These are phyloP conservation scores for Eristalinus aeneus DNA, from an alignment of 2,888 invertebrate species.

Conservation along the genomic window DNA sequence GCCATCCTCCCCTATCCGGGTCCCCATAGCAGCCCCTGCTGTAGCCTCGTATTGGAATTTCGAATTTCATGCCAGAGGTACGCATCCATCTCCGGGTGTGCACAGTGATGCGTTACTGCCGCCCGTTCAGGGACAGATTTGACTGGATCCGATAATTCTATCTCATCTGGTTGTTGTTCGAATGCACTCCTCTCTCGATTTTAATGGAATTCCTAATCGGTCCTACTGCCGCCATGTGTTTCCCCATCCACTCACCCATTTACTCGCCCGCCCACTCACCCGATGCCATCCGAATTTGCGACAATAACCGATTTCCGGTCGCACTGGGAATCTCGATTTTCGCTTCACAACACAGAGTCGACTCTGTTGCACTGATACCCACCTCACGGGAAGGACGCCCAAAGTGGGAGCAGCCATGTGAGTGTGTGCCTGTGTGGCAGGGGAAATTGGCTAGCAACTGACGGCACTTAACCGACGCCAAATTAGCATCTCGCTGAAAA, in stretches of 20 bases:
- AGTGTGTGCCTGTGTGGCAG: not conserved
- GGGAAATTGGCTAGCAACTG: conserved; percentile 12
- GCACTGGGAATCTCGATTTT: conserved; percentile 13
- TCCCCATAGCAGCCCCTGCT: conserved; percentile 7
- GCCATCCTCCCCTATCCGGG: conserved; percentile 20
- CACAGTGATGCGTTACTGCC: conserved; percentile 15
- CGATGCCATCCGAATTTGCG: conserved; percentile 6
- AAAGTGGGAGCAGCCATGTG: conserved; percentile 15
- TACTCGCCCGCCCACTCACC: not conserved
- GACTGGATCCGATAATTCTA: conserved; percentile 44
- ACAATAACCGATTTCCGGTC: conserved; percentile 57
- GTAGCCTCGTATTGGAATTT: conserved; percentile 51
- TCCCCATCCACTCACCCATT: not conserved
- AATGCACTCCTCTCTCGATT: conserved; percentile 48
- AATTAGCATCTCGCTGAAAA: conserved; percentile 59
- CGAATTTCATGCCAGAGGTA: conserved; percentile 42
- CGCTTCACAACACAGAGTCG: not conserved
- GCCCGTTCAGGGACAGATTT: conserved; percentile 40
- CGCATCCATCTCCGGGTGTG: conserved; percentile 18
- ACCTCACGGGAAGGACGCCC: not conserved
- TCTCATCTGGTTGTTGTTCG: conserved; percentile 59
- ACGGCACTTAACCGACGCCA: conserved; percentile 14
- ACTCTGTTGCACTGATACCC: not conserved
- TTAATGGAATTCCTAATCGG: conserved; percentile 59
- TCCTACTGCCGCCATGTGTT: not conserved